A percentile compares a stretch with the other conserved stretches of the same genome.
Evolutionary conservation across 2,888 invertebrate genomes (phyloP).

Genomic region (Desoria tigrina): DNA sequence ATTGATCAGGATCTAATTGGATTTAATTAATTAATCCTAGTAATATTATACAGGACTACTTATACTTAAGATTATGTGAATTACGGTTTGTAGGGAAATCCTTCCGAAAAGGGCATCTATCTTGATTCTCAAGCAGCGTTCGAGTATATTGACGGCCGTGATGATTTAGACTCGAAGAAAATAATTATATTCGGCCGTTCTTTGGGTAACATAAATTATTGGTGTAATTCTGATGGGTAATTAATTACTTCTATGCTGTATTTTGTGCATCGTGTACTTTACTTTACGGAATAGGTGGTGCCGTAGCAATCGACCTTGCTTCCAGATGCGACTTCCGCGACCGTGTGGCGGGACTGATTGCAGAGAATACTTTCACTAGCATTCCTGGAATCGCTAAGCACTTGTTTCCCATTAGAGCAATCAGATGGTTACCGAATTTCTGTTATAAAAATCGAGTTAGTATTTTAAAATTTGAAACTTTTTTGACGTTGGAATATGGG

Average conservation of each 20-base stretch:
- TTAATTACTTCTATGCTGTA: background rate
- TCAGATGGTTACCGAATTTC: slow-evolving; percentile 76
- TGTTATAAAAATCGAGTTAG: slow-evolving; percentile 89
- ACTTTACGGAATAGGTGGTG: slow-evolving; percentile 68
- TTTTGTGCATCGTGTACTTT: slow-evolving; percentile 34
- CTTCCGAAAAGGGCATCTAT: slow-evolving; percentile 83
- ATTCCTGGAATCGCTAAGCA: slow-evolving; percentile 89
- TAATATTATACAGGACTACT: background rate
- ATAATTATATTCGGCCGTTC: slow-evolving; percentile 89
- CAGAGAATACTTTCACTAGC: slow-evolving; percentile 94
- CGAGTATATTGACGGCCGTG: slow-evolving; percentile 77
- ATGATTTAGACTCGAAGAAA: slow-evolving; percentile 79
- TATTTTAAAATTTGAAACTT: background rate
- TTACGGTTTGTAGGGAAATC: slow-evolving; percentile 67
- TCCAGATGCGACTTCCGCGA: slow-evolving; percentile 73
- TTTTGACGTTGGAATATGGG: background rate
- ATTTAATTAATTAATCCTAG: too few species aligned
- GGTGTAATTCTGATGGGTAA: slow-evolving; percentile 50
- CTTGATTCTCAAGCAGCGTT: slow-evolving; percentile 84
- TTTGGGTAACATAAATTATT: too few species aligned
- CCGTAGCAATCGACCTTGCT: slow-evolving; percentile 85
- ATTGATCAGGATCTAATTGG: too few species aligned
- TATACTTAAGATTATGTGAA: background rate
- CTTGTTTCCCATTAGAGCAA: slow-evolving; percentile 71
- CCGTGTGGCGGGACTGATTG: slow-evolving; percentile 80